Conservation (phyloP, 2,888 invertebrate species). For the Scelioninae gen. 1 region DNA sequence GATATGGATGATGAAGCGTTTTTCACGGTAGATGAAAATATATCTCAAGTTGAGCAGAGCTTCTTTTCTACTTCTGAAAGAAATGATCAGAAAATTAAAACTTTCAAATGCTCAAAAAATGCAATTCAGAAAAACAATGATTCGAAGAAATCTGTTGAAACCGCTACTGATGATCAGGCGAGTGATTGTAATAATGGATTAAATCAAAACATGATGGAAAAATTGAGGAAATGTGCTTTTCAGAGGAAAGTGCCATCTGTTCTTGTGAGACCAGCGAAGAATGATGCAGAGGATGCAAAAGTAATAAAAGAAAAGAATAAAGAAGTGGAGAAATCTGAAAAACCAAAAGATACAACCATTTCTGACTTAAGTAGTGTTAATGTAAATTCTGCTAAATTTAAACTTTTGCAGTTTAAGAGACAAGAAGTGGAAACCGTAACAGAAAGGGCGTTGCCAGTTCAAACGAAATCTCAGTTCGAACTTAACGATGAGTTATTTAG, state of each 20-base stretch:
- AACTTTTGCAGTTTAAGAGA: slow-evolving; percentile 55
- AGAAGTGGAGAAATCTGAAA: background rate
- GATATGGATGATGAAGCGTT: slow-evolving; percentile 53
- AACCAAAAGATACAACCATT: background rate
- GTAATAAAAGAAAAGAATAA: background rate
- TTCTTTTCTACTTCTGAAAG: slow-evolving; percentile 27
- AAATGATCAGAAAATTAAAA: slow-evolving; percentile 7
- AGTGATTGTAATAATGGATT: background rate
- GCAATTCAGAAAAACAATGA: background rate
- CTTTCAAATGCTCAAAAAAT: slow-evolving; percentile 9
- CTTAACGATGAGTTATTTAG: slow-evolving; percentile 43
- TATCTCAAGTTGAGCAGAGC: slow-evolving; percentile 50
- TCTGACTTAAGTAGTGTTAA: background rate
- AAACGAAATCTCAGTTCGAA: slow-evolving; percentile 4
- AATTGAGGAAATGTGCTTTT: slow-evolving; percentile 20
- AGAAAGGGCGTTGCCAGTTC: slow-evolving; percentile 1
- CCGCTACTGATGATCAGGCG: background rate
- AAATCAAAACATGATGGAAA: background rate
- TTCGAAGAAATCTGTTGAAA: background rate
- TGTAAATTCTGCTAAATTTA: slow-evolving; percentile 19
- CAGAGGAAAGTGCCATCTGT: slow-evolving; percentile 40
- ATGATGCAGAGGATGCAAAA: background rate
- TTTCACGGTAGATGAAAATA: slow-evolving; percentile 39
- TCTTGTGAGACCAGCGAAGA: background rate
- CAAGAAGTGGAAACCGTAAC: slow-evolving; percentile 12